A percentile compares a stretch with the other conserved stretches of the same genome.
Conservation (phyloP, 2,888 invertebrate species). For the Caenorhabditis sp. region DNA sequence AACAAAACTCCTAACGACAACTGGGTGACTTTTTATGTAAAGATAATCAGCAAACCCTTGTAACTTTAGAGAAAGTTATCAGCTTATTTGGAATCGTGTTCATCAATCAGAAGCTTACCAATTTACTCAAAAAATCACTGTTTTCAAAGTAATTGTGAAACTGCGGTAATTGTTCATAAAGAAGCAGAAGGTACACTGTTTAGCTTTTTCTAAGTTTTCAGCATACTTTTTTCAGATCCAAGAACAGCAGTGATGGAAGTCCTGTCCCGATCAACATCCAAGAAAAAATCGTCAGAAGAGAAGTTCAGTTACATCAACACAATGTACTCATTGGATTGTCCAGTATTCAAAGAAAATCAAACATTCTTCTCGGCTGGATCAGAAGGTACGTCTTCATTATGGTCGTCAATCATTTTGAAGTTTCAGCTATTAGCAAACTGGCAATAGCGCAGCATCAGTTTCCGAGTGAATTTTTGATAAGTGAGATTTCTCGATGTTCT, state of each 20-base stretch:
- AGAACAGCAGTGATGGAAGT: constrained; percentile 26
- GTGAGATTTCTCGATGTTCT: not conserved
- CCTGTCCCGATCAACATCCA: not conserved
- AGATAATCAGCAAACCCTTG: not conserved
- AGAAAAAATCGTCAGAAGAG: not conserved
- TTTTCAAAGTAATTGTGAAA: constrained; percentile 64
- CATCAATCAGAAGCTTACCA: constrained; percentile 9
- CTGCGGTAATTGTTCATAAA: constrained; percentile 34
- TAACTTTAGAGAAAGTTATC: constrained; percentile 28
- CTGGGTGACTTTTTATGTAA: not conserved
- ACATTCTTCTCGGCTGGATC: constrained; percentile 37
- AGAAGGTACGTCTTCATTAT: not conserved
- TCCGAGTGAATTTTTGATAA: constrained; percentile 20
- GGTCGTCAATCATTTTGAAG: not conserved
- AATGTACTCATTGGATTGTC: constrained; percentile 31
- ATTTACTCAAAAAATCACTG: constrained; percentile 55
- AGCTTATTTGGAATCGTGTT: constrained; percentile 11
- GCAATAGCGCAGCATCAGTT: constrained; percentile 33
- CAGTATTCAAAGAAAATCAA: not conserved
- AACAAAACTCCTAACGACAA: not conserved
- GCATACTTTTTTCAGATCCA: not conserved
- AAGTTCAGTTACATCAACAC: constrained; percentile 34
- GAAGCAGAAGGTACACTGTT: not conserved
- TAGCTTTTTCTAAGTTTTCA: not conserved
- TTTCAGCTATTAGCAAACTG: constrained; percentile 30